Evolutionary conservation across 2,888 invertebrate species (phyloP), one percentile per base, ranked within the genome.

Genomic region (Geophilus truncorum): DNA sequence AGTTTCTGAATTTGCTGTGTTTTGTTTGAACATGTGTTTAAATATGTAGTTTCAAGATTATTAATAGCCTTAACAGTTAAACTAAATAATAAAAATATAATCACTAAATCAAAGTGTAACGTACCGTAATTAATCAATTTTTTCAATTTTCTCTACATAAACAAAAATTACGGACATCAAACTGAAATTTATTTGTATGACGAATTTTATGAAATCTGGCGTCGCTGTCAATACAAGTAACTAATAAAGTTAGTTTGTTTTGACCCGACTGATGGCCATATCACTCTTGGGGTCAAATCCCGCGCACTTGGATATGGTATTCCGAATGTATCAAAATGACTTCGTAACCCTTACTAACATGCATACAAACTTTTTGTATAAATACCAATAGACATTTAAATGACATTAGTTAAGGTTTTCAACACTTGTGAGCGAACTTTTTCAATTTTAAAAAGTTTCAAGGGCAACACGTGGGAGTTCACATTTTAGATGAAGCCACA

Each of bases 261-360:
- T 70, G 23, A 25, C 70, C 15, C 25, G 25, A 70, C 70, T 70
- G 25, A 70, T 28, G 70, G 51, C 51, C 18, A 51, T 18, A 51
- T 51, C 51, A 51, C 10, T 28, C 25, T 70, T 70, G 70, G 70
- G 70, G 70, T 70, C 70, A 70, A 70, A 70, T 70, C 70, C 70
- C 70, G 70, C 70, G 70, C 70, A 70, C 70, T 70, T 70, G 12
- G 70, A 28, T 70, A 70, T 70, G 70, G 70, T 70, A 70, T 28
- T 70, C 70, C 70, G 28, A 70, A 70, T 70, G 70, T 70, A 70
- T 25, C 70, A 70, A 28, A 28, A 70, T 70, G 9, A 25, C 28
- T 70, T 70, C 12, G 70, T 70, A 70, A 70, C 70, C 70, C 70
- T 23, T 70, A 70, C 70, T 70, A 70, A 70, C 28, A 70, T 15